These are phyloP conservation scores for Clivina fossor DNA, from an alignment of 2,888 invertebrate species.

Conservation along the genomic window DNA sequence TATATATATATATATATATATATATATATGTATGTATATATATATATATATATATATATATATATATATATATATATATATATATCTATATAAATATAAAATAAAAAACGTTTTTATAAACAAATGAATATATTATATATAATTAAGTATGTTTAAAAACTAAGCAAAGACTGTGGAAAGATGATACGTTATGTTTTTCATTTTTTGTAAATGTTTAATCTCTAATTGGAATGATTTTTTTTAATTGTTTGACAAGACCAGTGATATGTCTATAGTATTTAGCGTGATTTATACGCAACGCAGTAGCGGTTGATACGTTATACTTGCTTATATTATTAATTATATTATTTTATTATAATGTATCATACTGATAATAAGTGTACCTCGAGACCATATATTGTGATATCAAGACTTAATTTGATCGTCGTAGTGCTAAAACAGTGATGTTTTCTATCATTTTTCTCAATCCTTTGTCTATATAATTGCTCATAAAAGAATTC, in stretches of 20 bases:
- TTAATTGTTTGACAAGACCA: constrained; percentile 42
- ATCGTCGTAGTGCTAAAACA: constrained; percentile 8
- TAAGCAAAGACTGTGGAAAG: constrained; percentile 31
- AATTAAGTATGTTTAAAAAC: constrained; percentile 30
- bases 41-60: constrained; percentile 15
- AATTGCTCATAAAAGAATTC: no score
- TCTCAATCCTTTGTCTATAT: no score
- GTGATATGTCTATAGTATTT: constrained; percentile 54
- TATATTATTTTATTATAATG: no score
- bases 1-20: constrained; percentile 13
- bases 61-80: constrained; percentile 18
- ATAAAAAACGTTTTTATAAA: constrained; percentile 30
- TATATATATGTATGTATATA: constrained; percentile 12
- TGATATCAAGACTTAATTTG: constrained; percentile 30
- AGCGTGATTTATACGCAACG: constrained; percentile 7
- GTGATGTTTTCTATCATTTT: no score
- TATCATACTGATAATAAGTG: constrained; percentile 26
- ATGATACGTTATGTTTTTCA: constrained; percentile 20
- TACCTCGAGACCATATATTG: constrained; percentile 32
- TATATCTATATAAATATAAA: no score
- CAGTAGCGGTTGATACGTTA: constrained; percentile 21
- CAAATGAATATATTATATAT: constrained; percentile 32
- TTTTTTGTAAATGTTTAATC: constrained; percentile 10
- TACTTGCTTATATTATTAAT: no score
- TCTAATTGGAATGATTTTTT: constrained; percentile 16